Evolutionary conservation across 2,797 vertebrate species (phyloP).

Genomic region (Tokudaia muenninki): DNA sequence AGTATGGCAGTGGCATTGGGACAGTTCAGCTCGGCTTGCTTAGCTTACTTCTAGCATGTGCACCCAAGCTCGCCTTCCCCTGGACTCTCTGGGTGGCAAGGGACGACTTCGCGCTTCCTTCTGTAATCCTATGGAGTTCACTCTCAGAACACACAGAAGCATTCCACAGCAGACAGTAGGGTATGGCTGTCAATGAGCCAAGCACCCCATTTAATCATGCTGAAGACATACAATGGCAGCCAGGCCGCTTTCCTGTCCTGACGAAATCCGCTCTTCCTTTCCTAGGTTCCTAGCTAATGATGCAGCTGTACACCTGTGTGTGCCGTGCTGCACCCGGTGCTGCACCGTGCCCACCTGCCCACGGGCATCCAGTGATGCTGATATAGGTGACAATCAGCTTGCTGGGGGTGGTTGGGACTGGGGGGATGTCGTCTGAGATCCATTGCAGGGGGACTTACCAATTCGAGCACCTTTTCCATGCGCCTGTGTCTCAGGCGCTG

Average conservation of each 20-base stretch:
- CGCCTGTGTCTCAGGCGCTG: not conserved
- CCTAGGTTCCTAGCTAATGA: not conserved
- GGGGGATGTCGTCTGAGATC: not conserved
- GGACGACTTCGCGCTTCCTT: not conserved
- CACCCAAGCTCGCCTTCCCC: no score
- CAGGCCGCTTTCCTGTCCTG: not conserved
- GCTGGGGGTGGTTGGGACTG: no score
- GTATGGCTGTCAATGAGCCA: not conserved
- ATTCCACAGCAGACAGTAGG: not conserved
- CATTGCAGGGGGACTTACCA: not conserved
- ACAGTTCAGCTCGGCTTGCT: not conserved
- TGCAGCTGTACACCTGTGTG: not conserved
- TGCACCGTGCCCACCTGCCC: not conserved
- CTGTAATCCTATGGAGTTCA: not conserved
- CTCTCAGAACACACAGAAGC: not conserved
- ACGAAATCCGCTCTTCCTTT: not conserved
- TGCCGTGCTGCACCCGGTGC: no score
- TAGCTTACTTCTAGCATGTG: not conserved
- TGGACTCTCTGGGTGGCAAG: not conserved
- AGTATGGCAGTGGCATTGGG: not conserved
- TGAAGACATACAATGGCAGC: no score
- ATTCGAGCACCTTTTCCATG: no score
- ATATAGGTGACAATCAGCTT: no score
- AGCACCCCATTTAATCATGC: no score
- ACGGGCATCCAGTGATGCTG: not conserved